phyloP scores from a whole-genome alignment of 2,888 invertebrate genomes.

The Brachynemurus nebulosus region DNA sequence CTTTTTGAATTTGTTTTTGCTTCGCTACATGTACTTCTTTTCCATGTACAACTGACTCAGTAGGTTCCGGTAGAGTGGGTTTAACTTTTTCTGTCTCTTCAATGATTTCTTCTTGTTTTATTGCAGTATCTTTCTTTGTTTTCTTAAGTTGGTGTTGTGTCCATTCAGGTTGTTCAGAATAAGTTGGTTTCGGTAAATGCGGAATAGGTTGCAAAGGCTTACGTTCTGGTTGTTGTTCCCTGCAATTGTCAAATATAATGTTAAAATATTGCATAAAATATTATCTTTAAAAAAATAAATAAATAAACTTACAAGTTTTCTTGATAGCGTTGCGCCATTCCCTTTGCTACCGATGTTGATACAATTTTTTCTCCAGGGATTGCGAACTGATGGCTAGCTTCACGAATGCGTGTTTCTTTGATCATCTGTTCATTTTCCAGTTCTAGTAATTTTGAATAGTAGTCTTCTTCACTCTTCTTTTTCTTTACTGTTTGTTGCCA shows the following conservation, averaged over 20 bases:
- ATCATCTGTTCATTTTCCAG: slow-evolving; percentile 74
- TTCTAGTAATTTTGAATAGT: slow-evolving; percentile 67
- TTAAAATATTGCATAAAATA: slow-evolving; percentile 17
- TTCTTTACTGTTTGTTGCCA: slow-evolving; percentile 74
- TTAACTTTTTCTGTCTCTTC: background rate
- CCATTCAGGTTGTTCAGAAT: slow-evolving; percentile 19
- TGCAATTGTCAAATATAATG: too few relatives aligned
- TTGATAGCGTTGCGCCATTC: slow-evolving; percentile 80
- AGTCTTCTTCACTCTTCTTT: slow-evolving; percentile 65
- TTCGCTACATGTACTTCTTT: slow-evolving; percentile 77
- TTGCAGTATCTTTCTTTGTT: slow-evolving; percentile 37
- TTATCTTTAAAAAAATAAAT: slow-evolving; percentile 4
- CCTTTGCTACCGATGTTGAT: slow-evolving; percentile 60
- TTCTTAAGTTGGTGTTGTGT: slow-evolving; percentile 34
- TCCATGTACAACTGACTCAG: slow-evolving; percentile 76
- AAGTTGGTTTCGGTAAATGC: slow-evolving; percentile 26
- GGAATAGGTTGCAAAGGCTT: slow-evolving; percentile 26
- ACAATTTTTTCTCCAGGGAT: slow-evolving; percentile 74
- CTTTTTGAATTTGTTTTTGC: slow-evolving; percentile 82
- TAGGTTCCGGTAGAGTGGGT: slow-evolving; percentile 47
- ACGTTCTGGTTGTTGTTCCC: slow-evolving; percentile 47
- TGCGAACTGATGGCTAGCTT: slow-evolving; percentile 66
- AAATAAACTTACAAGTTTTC: slow-evolving; percentile 59
- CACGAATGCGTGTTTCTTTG: slow-evolving; percentile 66
- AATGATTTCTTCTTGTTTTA: slow-evolving; percentile 20